Percentiles rank a stretch among this genome's conserved stretches.
Conservation (phyloP, 2,888 invertebrate genomes). For the Callosobruchus maculatus region DNA sequence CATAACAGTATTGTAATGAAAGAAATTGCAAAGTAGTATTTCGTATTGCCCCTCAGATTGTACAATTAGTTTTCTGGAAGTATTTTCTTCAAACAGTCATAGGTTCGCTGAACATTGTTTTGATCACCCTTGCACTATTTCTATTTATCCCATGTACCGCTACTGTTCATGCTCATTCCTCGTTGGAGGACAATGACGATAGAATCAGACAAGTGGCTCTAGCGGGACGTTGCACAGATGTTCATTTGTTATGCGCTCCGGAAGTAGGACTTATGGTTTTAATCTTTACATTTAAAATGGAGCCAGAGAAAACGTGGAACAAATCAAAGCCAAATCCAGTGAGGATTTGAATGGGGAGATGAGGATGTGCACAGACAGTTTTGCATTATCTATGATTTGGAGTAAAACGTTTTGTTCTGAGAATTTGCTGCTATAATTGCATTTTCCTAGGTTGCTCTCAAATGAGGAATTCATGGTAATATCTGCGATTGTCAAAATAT, state of each 20-base stretch:
- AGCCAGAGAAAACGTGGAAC: neutral
- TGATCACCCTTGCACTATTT: neutral
- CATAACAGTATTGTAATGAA: no score
- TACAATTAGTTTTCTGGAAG: no score
- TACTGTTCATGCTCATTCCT: neutral
- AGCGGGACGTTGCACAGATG: neutral
- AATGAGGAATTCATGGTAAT: no score
- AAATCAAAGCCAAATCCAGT: neutral
- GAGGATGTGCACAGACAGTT: neutral
- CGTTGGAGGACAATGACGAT: neutral
- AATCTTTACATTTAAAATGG: neutral
- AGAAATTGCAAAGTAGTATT: no score
- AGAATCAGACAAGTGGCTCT: neutral
- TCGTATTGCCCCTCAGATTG: no score
- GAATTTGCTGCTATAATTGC: no score
- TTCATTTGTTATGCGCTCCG: neutral
- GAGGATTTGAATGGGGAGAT: neutral
- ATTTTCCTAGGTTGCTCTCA: no score
- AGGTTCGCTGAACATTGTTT: no score
- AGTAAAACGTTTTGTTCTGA: neutral
- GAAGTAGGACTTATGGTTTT: neutral
- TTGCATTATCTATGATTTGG: neutral
- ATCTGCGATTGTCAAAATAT: no score
- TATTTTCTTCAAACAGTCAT: no score
- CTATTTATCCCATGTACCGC: neutral